These are phyloP conservation scores for Atta cephalotes DNA, from an alignment of 1,140 invertebrate genomes.

Conservation along the genomic window DNA sequence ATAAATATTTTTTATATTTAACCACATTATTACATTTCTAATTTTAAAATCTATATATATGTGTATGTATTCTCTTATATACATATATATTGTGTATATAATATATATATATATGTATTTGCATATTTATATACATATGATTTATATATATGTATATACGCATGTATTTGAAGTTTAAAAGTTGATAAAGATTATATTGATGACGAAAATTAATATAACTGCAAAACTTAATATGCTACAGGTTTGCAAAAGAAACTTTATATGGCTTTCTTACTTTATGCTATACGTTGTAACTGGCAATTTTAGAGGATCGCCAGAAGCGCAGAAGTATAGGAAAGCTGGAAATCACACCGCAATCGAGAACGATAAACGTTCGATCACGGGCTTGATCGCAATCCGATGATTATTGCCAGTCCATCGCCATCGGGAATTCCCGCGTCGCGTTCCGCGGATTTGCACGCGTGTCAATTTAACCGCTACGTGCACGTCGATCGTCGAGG, in stretches of 20 bases:
- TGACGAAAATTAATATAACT: neutral
- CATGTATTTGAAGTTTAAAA: neutral
- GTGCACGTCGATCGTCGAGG: neutral
- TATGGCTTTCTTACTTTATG: neutral
- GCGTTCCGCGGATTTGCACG: slow-evolving; percentile 21
- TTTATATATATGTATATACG: neutral
- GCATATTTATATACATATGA: neutral
- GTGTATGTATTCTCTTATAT: neutral
- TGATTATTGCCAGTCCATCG: slow-evolving; percentile 1
- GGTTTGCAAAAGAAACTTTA: neutral
- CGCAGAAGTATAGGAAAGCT: neutral
- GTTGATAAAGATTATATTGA: neutral
- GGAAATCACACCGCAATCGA: neutral
- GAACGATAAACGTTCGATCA: neutral
- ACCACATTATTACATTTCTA: neutral
- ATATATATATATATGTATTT: neutral
- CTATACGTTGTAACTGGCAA: neutral
- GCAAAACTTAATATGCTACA: neutral
- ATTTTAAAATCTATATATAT: no score
- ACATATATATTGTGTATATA: neutral
- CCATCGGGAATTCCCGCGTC: neutral
- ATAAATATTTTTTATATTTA: neutral
- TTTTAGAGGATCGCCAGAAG: neutral
- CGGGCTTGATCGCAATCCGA: neutral
- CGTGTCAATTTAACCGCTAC: neutral